phyloP scores from a whole-genome alignment of 2,113 vertebrate genomes.

The Carassius gibelio region DNA sequence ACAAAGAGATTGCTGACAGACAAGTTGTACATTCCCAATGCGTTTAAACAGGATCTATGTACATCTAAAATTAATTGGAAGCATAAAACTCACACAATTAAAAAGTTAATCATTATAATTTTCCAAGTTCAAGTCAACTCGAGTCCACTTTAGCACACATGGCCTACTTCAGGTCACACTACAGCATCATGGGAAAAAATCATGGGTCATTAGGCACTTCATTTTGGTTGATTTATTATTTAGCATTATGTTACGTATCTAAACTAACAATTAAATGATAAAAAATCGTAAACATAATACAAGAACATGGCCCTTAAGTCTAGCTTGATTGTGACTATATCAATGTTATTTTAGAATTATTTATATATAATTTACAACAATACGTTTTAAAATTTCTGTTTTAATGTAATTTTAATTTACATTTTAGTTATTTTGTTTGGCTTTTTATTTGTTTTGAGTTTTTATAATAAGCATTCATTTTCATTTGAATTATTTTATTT shows the following conservation, averaged over 20 bases:
- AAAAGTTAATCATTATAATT: not conserved
- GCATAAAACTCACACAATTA: not conserved
- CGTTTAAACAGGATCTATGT: not conserved
- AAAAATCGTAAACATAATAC: not conserved
- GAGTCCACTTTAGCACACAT: not conserved
- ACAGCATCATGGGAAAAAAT: not conserved
- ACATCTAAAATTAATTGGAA: constrained; percentile 1
- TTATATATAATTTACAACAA: not conserved
- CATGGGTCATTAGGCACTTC: not conserved
- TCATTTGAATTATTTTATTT: not conserved
- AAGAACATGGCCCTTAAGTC: not conserved
- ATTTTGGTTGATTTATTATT: not conserved
- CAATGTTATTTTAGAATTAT: not conserved
- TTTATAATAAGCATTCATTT: not conserved
- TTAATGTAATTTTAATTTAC: not conserved
- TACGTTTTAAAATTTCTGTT: not conserved
- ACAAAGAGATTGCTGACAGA: constrained; percentile 21
- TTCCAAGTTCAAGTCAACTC: not conserved
- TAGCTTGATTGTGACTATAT: not conserved
- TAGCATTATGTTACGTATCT: not conserved
- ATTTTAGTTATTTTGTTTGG: not conserved
- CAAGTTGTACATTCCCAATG: not conserved
- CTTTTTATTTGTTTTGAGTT: not conserved
- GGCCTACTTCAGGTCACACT: not conserved
- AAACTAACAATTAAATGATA: not conserved